phyloP scores from a whole-genome alignment of 2,888 invertebrate species.

The Phaedon cochleariae region DNA sequence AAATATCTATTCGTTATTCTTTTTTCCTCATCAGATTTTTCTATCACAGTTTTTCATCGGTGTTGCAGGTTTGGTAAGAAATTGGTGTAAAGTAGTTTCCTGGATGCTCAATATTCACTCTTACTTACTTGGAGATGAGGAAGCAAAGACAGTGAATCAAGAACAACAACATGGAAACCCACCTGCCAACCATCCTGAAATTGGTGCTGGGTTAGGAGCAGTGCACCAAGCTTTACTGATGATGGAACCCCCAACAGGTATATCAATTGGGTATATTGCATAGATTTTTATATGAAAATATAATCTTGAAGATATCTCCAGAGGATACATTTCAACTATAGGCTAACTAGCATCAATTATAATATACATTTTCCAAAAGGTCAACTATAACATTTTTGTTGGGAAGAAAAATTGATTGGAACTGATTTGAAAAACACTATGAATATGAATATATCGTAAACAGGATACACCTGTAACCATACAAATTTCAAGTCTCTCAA shows the following conservation, averaged over 20 bases:
- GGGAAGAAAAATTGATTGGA: no score
- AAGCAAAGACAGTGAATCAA: conserved; percentile 56
- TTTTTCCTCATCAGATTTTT: not conserved
- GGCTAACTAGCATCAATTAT: no score
- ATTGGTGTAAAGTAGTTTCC: conserved; percentile 87
- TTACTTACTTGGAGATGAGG: conserved; percentile 82
- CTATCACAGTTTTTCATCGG: not conserved
- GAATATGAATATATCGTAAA: no score
- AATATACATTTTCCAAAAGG: no score
- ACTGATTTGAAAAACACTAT: no score
- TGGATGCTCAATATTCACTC: conserved; percentile 88
- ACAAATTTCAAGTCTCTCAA: no score
- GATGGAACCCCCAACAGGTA: conserved; percentile 71
- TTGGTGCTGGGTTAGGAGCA: conserved; percentile 71
- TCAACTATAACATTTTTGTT: no score
- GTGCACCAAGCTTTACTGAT: conserved; percentile 91
- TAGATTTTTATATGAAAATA: not conserved
- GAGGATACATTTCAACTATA: no score
- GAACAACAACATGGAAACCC: conserved; percentile 45
- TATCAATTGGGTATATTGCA: not conserved
- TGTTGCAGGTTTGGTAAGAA: conserved; percentile 71
- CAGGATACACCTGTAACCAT: no score
- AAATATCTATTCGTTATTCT: no score
- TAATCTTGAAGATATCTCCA: no score
- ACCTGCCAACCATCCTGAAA: conserved; percentile 49